Percentiles rank a stretch among this genome's conserved stretches.
phyloP scores from a whole-genome alignment of 35 echinoderm and acorn worm genomes.

The Lytechinus pictus region DNA sequence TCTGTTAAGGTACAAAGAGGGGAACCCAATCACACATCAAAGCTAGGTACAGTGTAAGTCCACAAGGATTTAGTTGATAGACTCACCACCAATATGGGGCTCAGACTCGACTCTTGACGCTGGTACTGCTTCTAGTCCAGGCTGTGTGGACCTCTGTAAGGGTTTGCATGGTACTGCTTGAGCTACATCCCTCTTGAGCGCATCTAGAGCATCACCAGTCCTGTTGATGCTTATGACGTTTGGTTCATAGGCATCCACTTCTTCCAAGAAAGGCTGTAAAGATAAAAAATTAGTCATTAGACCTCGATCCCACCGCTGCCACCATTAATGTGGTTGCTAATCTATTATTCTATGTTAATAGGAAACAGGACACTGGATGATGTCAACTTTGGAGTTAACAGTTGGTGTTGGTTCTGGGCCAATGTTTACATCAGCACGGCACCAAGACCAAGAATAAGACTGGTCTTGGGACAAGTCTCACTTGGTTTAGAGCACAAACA shows the following conservation, averaged over 20 bases:
- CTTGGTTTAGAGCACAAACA: too few relatives aligned
- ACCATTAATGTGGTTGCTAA: too few relatives aligned
- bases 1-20: background rate
- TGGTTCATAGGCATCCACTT: constrained; percentile 83
- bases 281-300: background rate
- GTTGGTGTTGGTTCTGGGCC: too few relatives aligned
- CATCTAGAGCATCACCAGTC: constrained; percentile 69
- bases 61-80: background rate
- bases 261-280: constrained; percentile 75
- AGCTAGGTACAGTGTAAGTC: background rate
- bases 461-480: too few relatives aligned
- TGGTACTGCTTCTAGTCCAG: constrained; percentile 71
- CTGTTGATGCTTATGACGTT: constrained; percentile 72
- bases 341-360: too few relatives aligned
- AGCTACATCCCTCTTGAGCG: constrained; percentile 67
- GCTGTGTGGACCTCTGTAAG: constrained; percentile 74
- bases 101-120: constrained; percentile 66
- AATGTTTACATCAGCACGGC: too few relatives aligned
- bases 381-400: too few relatives aligned
- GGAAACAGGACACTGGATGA: too few relatives aligned
- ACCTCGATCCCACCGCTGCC: too few relatives aligned
- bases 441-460: too few relatives aligned
- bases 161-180: constrained; percentile 73
- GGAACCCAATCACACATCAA: background rate
- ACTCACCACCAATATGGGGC: constrained; percentile 61